phyloP scores from a whole-genome alignment of 2,888 invertebrate genomes.

The Ophioninae sp. region DNA sequence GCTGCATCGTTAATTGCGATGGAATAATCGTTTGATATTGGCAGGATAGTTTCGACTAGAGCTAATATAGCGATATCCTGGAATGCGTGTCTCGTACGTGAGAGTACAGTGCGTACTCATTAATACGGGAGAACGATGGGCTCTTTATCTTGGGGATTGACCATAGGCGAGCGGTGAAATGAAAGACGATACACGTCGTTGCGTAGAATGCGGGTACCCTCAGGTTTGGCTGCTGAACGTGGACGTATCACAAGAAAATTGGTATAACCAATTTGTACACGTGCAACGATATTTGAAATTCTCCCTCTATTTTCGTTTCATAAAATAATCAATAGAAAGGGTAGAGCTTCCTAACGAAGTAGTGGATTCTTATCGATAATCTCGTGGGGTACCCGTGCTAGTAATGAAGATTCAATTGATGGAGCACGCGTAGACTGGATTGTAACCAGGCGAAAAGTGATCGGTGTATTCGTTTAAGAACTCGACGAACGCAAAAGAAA shows the following conservation, averaged over 20 bases:
- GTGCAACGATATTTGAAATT: neutral
- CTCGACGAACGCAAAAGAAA: neutral
- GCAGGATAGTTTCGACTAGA: neutral
- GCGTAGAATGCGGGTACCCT: conserved; percentile 52
- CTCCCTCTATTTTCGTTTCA: neutral
- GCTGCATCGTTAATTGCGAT: neutral
- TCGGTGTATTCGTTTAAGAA: neutral
- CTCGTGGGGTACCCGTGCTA: no score
- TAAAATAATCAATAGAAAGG: neutral
- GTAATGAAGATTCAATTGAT: no score
- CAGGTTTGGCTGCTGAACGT: conserved; percentile 17
- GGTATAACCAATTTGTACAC: neutral
- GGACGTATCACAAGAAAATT: neutral
- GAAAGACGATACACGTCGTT: conserved; percentile 14
- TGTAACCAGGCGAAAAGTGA: no score
- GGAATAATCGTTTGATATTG: conserved; percentile 23
- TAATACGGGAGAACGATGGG: conserved; percentile 12
- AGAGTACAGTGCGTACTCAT: neutral
- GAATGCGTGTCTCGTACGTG: neutral
- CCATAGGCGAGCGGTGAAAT: conserved; percentile 22
- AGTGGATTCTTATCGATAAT: neutral
- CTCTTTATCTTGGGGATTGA: conserved; percentile 38
- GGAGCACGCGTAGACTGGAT: no score
- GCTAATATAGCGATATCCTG: conserved; percentile 26
- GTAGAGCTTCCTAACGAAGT: neutral